Evolutionary conservation across 1,140 invertebrate species (phyloP), one percentile per base, ranked within the genome.

Genomic region (Solenopsis fugax): DNA sequence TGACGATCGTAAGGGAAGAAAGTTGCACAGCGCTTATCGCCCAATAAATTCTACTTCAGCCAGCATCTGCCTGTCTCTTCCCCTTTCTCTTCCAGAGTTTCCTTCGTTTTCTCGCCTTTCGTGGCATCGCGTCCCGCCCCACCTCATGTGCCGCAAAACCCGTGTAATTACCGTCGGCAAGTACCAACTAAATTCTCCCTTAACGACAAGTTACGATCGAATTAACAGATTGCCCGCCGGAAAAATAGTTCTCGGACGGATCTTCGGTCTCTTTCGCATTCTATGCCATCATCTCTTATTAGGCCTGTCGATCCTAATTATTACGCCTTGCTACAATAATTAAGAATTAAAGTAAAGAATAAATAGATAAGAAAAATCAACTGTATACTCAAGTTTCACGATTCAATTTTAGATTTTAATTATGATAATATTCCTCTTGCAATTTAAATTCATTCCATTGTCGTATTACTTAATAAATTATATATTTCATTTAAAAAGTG

Each of bases 141-240:
- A 34, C 16, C 76, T 77, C 76, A 85, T 54, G 78, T 64, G 82
- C 77, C 72, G 76, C 88, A 92, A 91, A 90, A 92, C 91, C 88
- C 78, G 81, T 91, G 90, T 94, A 94, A 93, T 94, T 94, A 94
- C 93, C 91, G 91, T 77, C 65, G 78, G 69, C 90, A 89, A 93
- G 90, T 93, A 92, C 85, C 89, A 93, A 91, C 92, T 93, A 92
- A 93, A 94, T 94, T 94, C 92, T 89, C 90, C 89, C 72, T 87
- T 93, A 93, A 93, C 91, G 92, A 93, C 93, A 91, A 94, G 93
- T 94, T 94, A 94, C 92, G 93, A 93, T 93, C 93, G 88, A 93
- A 93, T 94, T 94, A 93, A 94, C 93, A 92, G 90, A 94, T 94
- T 91, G 89, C 86, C 48, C 62, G 65, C 52, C 65, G 82, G 50